These are phyloP conservation scores for Boleophthalmus pectinirostris DNA, from an alignment of 2,113 vertebrate genomes.

Conservation along the genomic window DNA sequence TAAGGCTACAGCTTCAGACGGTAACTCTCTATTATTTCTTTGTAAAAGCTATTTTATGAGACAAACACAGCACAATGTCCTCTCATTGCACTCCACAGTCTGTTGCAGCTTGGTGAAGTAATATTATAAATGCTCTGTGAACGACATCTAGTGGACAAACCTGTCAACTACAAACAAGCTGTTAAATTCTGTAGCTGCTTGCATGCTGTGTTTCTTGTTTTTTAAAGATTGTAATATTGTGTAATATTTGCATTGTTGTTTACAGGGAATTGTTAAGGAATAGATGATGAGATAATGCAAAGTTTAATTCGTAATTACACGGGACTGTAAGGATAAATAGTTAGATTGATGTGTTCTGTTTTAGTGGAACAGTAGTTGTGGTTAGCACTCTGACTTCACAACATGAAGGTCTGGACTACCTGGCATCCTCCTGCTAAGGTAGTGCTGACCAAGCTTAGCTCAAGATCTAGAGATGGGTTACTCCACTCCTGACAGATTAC, in stretches of 20 bases:
- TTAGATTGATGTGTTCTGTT: no score
- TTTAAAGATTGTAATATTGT: not conserved
- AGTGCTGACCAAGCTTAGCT: no score
- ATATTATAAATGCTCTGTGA: not conserved
- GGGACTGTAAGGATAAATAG: no score
- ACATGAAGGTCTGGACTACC: no score
- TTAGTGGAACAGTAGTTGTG: no score
- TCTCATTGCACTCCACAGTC: not conserved
- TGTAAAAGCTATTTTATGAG: not conserved
- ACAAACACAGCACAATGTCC: not conserved
- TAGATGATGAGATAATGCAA: no score
- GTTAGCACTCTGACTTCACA: no score
- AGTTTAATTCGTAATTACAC: no score
- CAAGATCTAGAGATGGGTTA: no score
- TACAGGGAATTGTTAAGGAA: no score
- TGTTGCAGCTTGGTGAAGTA: not conserved
- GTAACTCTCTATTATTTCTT: slow-evolving; percentile 74
- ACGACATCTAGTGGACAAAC: not conserved
- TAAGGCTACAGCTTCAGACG: slow-evolving; percentile 91
- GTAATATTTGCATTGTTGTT: not conserved
- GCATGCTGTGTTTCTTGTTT: not conserved
- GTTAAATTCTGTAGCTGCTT: not conserved
- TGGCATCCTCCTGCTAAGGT: no score
- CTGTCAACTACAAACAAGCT: not conserved
- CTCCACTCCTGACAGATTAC: no score